Evolutionary conservation across 2,888 invertebrate genomes (phyloP), one percentile per base, ranked within the genome.

Genomic region (Leptinotarsa haldemani): DNA sequence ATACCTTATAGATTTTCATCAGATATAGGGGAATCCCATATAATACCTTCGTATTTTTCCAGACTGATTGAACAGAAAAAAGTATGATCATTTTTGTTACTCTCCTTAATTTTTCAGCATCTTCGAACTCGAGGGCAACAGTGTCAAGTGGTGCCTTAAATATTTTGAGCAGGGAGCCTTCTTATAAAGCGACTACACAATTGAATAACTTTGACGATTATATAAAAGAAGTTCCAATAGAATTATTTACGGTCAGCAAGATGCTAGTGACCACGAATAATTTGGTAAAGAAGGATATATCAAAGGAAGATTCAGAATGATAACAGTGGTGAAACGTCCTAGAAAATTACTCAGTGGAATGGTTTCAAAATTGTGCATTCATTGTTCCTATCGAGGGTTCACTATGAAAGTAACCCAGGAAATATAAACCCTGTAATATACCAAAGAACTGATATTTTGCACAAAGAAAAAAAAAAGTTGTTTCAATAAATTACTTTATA

Each of bases 171-270:
- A 72, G 82, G 64, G 72, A 77, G 50, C 61, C 79, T 48, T 80
- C 81, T 3, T 71, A 72, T 48, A 74, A 69, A 18, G 70, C 64
- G 7, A 61, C 56, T 16, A 46, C 71, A 18, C 52, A 74, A 47
- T 15, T 46, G 3, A 25, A 46, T 5, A 74, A 73, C 70, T 82
- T 82, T 40, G 82, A 84, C 15, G 86, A 86, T 70, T 86, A 86
- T 78, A 80, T 85, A 12, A 82, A 80, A 50, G 86, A 86, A 53
- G 87, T 87, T 2, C 87, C 87, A 7, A 80, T 87, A 9, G 86
- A 87, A 79, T 76, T 87, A 64, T 87, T 87, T 74, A 87, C 87
- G 0, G 82, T 87, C 4, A 86, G 86, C 74, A 84, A 83, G 75
- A 84, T 85, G 83, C 82, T 86, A 25, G 81, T 83, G 15, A 80